Percentiles rank a stretch among this genome's conserved stretches.
Conservation (phyloP, 2,113 vertebrate species). For the Agapornis roseicollis region DNA sequence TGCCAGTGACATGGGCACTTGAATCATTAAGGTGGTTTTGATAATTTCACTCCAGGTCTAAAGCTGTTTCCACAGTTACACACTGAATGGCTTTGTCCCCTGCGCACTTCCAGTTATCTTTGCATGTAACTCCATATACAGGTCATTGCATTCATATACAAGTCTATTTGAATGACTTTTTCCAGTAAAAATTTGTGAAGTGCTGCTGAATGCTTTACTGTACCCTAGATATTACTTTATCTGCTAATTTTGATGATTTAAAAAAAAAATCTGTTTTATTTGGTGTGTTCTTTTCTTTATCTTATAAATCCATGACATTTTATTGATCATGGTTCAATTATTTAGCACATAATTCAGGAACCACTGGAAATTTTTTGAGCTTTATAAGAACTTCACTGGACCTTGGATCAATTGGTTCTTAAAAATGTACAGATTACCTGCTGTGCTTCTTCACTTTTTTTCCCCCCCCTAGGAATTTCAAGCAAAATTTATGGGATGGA, state of each 20-base stretch:
- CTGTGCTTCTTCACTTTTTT: neutral
- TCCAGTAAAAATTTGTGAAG: constrained; percentile 3
- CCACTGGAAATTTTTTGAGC: neutral
- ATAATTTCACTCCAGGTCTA: neutral
- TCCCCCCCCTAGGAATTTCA: neutral
- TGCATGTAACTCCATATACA: neutral
- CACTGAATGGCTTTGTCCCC: neutral
- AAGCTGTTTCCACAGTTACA: neutral
- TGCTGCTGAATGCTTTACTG: neutral
- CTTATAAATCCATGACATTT: neutral
- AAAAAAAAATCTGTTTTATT: neutral
- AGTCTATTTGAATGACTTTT: neutral
- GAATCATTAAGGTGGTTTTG: neutral
- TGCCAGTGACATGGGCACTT: neutral
- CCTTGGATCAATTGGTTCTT: neutral
- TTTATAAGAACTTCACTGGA: neutral
- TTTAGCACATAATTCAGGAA: neutral
- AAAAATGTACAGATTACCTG: neutral
- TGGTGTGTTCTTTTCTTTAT: neutral
- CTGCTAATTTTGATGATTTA: constrained; percentile 13
- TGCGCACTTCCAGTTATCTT: neutral
- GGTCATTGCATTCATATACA: neutral
- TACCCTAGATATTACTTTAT: neutral
- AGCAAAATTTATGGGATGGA: neutral
- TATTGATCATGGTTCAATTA: neutral